A percentile compares a stretch with the other conserved stretches of the same genome.
Evolutionary conservation across 2,888 invertebrate species (phyloP).

Genomic region (Cepaea hortensis): DNA sequence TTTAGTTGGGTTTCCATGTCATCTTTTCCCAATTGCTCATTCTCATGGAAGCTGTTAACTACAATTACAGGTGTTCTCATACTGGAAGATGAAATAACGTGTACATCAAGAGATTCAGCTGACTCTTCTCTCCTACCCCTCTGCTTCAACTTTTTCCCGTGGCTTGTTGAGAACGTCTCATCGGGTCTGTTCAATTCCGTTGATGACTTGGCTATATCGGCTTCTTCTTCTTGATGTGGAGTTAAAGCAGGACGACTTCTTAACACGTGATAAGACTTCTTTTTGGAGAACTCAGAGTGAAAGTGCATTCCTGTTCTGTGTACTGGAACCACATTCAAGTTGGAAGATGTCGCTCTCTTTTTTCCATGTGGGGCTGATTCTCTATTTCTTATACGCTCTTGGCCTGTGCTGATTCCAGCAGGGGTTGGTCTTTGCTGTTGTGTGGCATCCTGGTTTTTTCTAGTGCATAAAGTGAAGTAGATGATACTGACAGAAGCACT

Average conservation of each 20-base stretch:
- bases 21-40: neutral
- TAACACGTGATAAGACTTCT: conserved; percentile 14
- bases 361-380: neutral
- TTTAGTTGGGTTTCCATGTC: conserved; percentile 20
- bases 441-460: conserved; percentile 45
- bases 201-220: conserved; percentile 13
- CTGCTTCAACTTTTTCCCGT: neutral
- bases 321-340: neutral
- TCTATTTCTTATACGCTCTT: neutral
- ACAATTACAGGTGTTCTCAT: conserved; percentile 3
- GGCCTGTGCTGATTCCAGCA: neutral
- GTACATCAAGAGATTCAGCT: neutral
- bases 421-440: neutral
- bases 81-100: neutral
- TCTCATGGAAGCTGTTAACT: neutral
- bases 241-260: conserved; percentile 2
- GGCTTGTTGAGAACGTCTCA: neutral
- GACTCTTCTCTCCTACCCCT: neutral
- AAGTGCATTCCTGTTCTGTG: neutral
- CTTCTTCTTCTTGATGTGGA: conserved; percentile 45
- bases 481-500: conserved; percentile 64
- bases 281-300: neutral
- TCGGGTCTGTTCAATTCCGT: conserved; percentile 11
- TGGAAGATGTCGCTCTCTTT: neutral
- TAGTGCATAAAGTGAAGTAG: conserved; percentile 59